These are phyloP conservation scores for Drosophila kikkawai DNA, from an alignment of 1,140 invertebrate genomes.

Conservation along the genomic window DNA sequence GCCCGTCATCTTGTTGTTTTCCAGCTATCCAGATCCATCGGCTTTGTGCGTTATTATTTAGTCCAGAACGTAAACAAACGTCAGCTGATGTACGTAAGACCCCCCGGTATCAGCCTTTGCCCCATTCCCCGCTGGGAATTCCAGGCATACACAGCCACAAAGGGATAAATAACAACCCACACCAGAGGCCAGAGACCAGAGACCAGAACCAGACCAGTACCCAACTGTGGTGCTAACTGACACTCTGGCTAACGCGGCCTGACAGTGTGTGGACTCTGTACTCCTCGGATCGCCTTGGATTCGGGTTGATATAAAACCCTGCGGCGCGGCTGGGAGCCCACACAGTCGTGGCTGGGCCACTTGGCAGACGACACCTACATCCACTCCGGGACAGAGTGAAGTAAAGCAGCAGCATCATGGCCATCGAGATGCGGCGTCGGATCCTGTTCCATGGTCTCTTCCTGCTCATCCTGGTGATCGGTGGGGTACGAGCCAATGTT, in stretches of 20 bases:
- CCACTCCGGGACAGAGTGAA: slow-evolving; percentile 2
- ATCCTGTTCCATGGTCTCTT: slow-evolving; percentile 29
- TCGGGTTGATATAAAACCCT: slow-evolving; percentile 53
- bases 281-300: slow-evolving; percentile 20
- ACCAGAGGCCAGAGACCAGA: neutral
- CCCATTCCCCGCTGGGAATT: slow-evolving; percentile 9
- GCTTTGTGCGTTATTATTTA: slow-evolving; percentile 58
- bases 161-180: slow-evolving; percentile 45
- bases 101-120: slow-evolving; percentile 7
- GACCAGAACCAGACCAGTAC: slow-evolving; percentile 12
- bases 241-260: slow-evolving; percentile 54
- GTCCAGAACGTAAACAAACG: slow-evolving; percentile 65
- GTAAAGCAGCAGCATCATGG: slow-evolving; percentile 9
- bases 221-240: slow-evolving; percentile 52
- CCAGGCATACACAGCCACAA: slow-evolving; percentile 4
- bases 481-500: neutral
- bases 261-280: slow-evolving; percentile 38
- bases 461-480: slow-evolving; percentile 30
- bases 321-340: neutral
- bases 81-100: slow-evolving; percentile 66
- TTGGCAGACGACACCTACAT: slow-evolving; percentile 22
- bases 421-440: slow-evolving; percentile 3
- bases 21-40: slow-evolving; percentile 41
- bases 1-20: slow-evolving; percentile 34
- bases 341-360: slow-evolving; percentile 21